Conservation (phyloP, 2,113 vertebrate genomes). For the Erpornis zantholeuca region DNA sequence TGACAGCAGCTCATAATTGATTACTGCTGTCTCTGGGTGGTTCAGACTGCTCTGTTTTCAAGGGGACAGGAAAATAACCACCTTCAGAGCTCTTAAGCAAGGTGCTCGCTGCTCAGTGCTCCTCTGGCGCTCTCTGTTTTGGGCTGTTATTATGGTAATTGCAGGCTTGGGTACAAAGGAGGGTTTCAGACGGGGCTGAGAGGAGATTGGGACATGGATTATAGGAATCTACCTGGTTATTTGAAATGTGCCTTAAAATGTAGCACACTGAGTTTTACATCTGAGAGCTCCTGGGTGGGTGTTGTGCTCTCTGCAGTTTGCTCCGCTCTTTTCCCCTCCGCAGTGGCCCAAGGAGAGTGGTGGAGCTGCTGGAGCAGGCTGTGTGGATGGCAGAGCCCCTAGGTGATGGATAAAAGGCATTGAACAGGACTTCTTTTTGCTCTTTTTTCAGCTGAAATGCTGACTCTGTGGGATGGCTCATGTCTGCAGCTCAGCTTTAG, state of each 20-base stretch:
- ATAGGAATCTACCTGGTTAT: background rate
- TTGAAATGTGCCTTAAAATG: background rate
- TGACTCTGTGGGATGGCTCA: background rate
- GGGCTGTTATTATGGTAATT: background rate
- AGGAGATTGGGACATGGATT: background rate
- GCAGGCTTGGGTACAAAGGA: background rate
- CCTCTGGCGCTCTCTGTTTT: background rate
- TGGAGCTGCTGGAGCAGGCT: background rate
- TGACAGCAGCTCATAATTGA: background rate
- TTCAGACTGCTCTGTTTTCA: background rate
- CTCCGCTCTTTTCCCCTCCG: fast-evolving
- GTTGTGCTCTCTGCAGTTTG: background rate
- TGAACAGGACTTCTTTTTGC: background rate
- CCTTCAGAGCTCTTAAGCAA: background rate
- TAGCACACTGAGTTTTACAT: background rate
- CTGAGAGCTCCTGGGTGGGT: background rate
- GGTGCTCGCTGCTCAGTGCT: background rate
- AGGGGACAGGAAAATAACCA: background rate
- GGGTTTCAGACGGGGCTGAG: background rate
- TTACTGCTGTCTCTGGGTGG: background rate
- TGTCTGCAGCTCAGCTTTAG: background rate
- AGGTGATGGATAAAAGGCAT: too few species aligned
- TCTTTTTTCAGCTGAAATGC: background rate
- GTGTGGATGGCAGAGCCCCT: background rate
- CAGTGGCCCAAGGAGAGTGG: background rate